A percentile compares a stretch with the other conserved stretches of the same genome.
phyloP scores from a whole-genome alignment of 2,888 invertebrate species.

The Dendrolimus pini region DNA sequence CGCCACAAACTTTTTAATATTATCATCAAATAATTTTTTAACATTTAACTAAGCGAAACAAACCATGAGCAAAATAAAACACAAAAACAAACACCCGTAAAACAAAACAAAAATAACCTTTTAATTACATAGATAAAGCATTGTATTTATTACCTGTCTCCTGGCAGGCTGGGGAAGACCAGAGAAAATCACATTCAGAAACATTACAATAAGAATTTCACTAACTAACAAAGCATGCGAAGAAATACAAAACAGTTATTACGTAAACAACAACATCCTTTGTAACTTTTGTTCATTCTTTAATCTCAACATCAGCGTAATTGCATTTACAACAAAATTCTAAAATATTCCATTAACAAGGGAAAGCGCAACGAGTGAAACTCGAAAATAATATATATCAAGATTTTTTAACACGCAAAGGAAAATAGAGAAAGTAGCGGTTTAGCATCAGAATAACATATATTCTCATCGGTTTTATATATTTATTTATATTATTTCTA shows the following conservation, averaged over 20 bases:
- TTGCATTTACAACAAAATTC: constrained; percentile 58
- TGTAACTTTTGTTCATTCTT: constrained; percentile 22
- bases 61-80: constrained; percentile 12
- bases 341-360: constrained; percentile 64
- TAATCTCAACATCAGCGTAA: constrained; percentile 43
- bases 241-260: constrained; percentile 27
- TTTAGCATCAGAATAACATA: constrained; percentile 7
- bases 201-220: constrained; percentile 65
- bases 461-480: too few species aligned
- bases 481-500: too few species aligned
- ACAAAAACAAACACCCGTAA: neutral
- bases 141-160: constrained; percentile 63
- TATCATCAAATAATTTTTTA: too few species aligned
- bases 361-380: constrained; percentile 66
- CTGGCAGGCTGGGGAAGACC: constrained; percentile 77
- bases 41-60: constrained; percentile 10
- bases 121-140: too few species aligned
- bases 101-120: constrained; percentile 17
- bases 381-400: constrained; percentile 58
- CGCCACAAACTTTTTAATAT: too few species aligned
- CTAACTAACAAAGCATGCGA: constrained; percentile 61
- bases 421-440: constrained; percentile 57
- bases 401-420: constrained; percentile 72
- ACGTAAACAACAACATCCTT: constrained; percentile 38
- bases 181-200: constrained; percentile 77